Base-by-base conservation (phyloP, 2,797 vertebrate species). In the Pangasius macronema region DNA sequence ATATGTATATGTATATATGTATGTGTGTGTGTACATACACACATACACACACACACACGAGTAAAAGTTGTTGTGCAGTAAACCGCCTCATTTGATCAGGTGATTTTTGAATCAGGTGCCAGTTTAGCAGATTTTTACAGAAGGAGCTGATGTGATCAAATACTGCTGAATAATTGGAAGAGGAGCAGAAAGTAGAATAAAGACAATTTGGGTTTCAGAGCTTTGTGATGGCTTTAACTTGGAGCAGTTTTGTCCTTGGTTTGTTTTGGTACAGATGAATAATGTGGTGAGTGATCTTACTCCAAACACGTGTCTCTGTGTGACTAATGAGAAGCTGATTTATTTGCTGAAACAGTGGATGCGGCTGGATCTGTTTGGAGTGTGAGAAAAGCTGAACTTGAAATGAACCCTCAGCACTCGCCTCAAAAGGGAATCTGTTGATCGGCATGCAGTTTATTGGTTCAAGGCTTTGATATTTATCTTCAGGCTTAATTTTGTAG, bases 291-390 rank as follows among this genome's bases (percentile, higher is more conserved):
- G 84, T 85, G 79, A 88, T 88, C 84, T 83, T 83, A 82, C 84
- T 88, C 87, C 84, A 88, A 88, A 88, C 87, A 86, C 59, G 57
- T 82, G 87, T 88, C 84, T 88, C 36, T 63, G 46, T 77, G 84
- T 88, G 84, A 88, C 84, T 76, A 88, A 88, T 85, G 84, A 88
- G 87, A 88, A 63, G 83, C 84, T 88, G 87, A 88, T 88, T 88
- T 88, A 88, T 88, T 85, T 65, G 59, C 79, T 57, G 59, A 65
- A 76, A n/a, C 84, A 57, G 68, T 83, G 79, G 83, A 82, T 85
- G 67, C 33, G 33, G 76, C 49, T 55, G 76, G 83, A 65, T 86
- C 42, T 85, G 87, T 88, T 88, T 83, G 79, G 84, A 85, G 83
- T 82, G 67, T 73, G 83, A 81, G 73, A 87, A 87, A 87, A 81